Conservation (phyloP, 2,888 invertebrate genomes). For the Drosophila neotestacea region DNA sequence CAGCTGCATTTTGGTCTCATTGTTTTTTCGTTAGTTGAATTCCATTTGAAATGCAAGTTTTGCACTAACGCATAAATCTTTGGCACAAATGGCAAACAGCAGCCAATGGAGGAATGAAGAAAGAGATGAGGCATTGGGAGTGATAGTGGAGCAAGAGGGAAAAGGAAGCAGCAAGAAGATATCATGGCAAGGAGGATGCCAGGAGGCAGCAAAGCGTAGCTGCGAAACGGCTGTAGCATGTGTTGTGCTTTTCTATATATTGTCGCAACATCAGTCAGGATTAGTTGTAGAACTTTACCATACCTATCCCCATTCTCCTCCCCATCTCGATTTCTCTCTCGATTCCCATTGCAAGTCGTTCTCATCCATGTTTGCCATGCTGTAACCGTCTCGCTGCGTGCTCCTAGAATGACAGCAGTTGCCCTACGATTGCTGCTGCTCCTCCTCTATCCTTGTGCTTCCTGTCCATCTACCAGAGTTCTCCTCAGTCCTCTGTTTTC, state of each 20-base stretch:
- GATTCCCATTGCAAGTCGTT: conserved; percentile 43
- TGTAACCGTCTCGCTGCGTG: conserved; percentile 74
- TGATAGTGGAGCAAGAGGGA: neutral
- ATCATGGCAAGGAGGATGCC: conserved; percentile 11
- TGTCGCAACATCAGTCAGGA: conserved; percentile 78
- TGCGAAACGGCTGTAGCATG: conserved; percentile 71
- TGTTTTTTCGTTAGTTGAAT: conserved; percentile 53
- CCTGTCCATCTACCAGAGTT: conserved; percentile 20
- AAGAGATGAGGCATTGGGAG: neutral
- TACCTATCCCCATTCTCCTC: conserved; percentile 34
- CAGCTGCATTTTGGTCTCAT: conserved; percentile 21
- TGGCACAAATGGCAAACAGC: conserved; percentile 66
- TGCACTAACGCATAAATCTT: conserved; percentile 74
- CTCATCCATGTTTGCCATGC: conserved; percentile 74
- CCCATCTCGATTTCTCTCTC: neutral
- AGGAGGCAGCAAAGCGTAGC: conserved; percentile 71
- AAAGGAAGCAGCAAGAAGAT: neutral
- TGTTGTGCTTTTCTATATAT: conserved; percentile 74
- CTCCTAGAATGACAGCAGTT: conserved; percentile 66
- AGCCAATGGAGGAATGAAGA: conserved; percentile 5
- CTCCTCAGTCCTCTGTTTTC: no score
- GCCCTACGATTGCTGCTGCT: conserved; percentile 31
- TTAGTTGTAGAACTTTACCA: conserved; percentile 75
- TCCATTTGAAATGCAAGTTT: conserved; percentile 73
- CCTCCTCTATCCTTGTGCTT: neutral